Evolutionary conservation across 2,888 invertebrate species (phyloP).

Genomic region (Aphodius sticticus): DNA sequence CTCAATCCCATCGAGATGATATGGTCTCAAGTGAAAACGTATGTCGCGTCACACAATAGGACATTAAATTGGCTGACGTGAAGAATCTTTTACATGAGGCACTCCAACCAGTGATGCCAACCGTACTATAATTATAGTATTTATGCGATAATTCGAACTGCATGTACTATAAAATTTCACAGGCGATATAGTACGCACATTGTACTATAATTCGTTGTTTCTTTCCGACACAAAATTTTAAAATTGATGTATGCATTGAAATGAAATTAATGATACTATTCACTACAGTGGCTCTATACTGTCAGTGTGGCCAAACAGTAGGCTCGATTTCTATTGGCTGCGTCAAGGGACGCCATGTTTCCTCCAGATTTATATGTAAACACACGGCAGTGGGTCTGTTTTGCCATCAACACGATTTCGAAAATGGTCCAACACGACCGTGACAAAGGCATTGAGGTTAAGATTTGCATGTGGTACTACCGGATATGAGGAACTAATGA

Average conservation of each 20-base stretch:
- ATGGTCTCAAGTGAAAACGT: conserved; percentile 43
- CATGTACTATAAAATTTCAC: no score
- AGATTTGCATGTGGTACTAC: neutral
- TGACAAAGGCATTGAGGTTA: conserved; percentile 4
- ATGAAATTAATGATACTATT: no score
- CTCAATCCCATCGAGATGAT: conserved; percentile 50
- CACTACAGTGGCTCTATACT: neutral
- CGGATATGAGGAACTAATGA: neutral
- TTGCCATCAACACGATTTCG: conserved; percentile 4
- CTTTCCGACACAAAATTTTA: no score
- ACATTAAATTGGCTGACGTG: conserved; percentile 39
- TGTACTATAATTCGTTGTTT: no score
- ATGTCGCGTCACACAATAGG: conserved; percentile 33
- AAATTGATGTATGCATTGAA: no score
- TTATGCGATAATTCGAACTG: no score
- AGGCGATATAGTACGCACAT: no score
- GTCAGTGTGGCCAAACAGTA: neutral
- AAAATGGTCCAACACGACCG: neutral
- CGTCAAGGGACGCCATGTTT: neutral
- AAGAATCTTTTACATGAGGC: conserved; percentile 26
- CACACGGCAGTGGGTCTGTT: neutral
- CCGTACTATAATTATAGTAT: no score
- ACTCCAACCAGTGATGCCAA: conserved; percentile 26
- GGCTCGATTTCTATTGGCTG: neutral
- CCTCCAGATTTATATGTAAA: conserved; percentile 4